phyloP scores from a whole-genome alignment of 2,113 vertebrate genomes.

The Empidonax traillii region DNA sequence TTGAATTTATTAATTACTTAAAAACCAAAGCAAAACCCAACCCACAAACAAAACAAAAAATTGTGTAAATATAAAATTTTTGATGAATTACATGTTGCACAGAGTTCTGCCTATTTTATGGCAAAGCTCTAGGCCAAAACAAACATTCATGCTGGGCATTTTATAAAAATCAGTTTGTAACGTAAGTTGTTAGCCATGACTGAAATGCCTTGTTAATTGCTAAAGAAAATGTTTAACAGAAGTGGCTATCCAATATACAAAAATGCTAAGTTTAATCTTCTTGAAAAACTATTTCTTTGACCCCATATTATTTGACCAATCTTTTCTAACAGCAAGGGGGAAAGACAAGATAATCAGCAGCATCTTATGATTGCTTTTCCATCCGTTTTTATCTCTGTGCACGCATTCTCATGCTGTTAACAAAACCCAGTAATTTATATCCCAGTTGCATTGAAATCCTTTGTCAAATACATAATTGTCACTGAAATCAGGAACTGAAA shows the following conservation, averaged over 20 bases:
- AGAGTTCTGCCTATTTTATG: background rate
- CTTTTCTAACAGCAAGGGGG: background rate
- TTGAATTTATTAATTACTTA: background rate
- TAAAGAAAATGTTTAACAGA: background rate
- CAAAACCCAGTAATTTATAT: background rate
- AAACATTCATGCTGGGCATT: background rate
- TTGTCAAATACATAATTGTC: background rate
- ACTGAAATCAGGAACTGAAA: conserved; percentile 41
- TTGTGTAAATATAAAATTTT: background rate
- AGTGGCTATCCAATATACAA: background rate
- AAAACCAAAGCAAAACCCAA: background rate
- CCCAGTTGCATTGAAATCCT: background rate
- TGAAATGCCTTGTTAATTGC: background rate
- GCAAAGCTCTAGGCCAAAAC: background rate
- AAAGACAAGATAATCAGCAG: background rate
- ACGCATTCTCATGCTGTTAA: background rate
- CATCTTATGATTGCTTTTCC: background rate
- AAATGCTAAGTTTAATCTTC: background rate
- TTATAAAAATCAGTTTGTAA: background rate
- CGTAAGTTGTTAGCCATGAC: fast-evolving
- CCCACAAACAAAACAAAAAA: background rate
- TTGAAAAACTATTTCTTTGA: background rate
- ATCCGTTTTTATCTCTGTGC: background rate
- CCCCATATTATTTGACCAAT: background rate
- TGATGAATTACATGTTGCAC: background rate